Base-by-base conservation (phyloP, 2,113 vertebrate genomes). In the Nicator chloris region DNA sequence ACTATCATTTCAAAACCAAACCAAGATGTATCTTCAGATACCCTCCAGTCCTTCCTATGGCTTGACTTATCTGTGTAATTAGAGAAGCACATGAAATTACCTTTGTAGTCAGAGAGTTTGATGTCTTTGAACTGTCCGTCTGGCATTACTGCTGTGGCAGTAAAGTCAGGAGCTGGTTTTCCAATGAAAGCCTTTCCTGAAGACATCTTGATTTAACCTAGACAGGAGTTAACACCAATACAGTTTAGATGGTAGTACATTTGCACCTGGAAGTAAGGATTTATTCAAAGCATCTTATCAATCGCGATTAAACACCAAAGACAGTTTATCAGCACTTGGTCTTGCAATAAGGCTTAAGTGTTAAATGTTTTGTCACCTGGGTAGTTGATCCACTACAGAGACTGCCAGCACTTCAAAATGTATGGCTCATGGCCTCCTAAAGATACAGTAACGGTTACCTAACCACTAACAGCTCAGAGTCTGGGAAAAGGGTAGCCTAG, bases 181-280 rank as follows among this genome's bases (percentile, higher is more conserved):
- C 99, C 99, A 95, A 99, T 99, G 78, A 97, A 98, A 75, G 99
- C 99, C 20, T 98, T 99, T 94, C 99, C 99, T 91, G 99, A 98
- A 96, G 99, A 98, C 99, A 99, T 99, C 90, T 97, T 98, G 94
- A 85, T 94, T 88, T 92, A 68, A 68, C 81, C 97, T 97, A 89
- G 95, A 60, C 60, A 50, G 40, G 15, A 86, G 21, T 84, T 65
- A 73, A 84, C 13, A 82, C 28, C 23, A 79, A 24, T 1, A 71
- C 8, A 73, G 21, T 54, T 96, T 51, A 93, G 31, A 40, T 13
- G 61, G 19, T 1, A 18, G 18, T 6, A 61, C 22, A 17, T 47
- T 59, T 73, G 30, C 31, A 92, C 30, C 19, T 11, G 7, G 11
- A 81, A 84, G 9, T 8, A 83, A 66, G 10, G 47, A 76, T 68